Evolutionary conservation across 1,140 invertebrate species (phyloP).

Genomic region (Apolygus lucorum): DNA sequence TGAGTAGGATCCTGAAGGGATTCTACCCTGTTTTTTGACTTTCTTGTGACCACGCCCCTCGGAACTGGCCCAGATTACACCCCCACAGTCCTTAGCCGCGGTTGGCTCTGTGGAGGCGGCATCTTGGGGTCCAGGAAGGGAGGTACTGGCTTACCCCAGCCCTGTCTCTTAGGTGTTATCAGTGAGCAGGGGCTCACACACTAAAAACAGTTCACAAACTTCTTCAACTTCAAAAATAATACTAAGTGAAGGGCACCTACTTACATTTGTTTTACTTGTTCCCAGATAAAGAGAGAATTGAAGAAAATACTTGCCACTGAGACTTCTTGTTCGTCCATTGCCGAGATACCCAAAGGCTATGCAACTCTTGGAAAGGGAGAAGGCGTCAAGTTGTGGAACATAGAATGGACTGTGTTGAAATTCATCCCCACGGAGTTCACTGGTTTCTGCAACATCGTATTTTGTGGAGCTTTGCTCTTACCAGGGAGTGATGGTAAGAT

Average conservation of each 20-base stretch:
- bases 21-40: no score
- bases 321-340: conserved; percentile 17
- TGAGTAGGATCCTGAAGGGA: no score
- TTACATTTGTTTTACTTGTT: neutral
- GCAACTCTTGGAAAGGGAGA: conserved; percentile 60
- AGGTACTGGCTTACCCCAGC: no score
- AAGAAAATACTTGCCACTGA: conserved; percentile 2
- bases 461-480: conserved; percentile 53
- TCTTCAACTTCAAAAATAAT: neutral
- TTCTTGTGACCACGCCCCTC: no score
- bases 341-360: conserved; percentile 42
- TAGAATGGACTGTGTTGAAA: conserved; percentile 48
- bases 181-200: no score
- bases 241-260: no score
- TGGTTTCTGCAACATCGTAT: conserved; percentile 54
- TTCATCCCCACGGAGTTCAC: conserved; percentile 48
- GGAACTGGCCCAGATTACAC: no score
- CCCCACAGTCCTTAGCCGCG: neutral
- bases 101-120: neutral
- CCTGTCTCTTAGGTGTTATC: no score
- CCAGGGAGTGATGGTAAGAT: conserved; percentile 54
- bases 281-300: conserved; percentile 27
- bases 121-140: neutral
- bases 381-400: conserved; percentile 51
- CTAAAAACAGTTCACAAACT: neutral